Conservation (phyloP, 2,797 vertebrate species). For the Notolepis coatsorum region DNA sequence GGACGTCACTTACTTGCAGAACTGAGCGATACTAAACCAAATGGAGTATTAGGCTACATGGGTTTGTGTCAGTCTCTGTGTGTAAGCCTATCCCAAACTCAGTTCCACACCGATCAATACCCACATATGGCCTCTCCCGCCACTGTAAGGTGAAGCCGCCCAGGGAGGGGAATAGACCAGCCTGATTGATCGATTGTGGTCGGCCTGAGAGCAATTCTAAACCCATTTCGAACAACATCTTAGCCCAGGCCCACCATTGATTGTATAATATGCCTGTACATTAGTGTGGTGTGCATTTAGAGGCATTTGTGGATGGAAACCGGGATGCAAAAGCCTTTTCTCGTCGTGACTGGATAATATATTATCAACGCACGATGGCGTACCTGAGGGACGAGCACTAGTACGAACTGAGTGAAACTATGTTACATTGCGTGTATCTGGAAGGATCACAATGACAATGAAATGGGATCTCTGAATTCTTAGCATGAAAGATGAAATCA, state of each 20-base stretch:
- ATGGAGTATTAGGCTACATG: conserved; percentile 4
- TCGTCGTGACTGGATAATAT: no score
- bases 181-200: conserved; percentile 72
- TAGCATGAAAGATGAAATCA: no score
- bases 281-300: not conserved
- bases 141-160: conserved; percentile 72
- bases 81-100: conserved; percentile 51
- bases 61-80: conserved; percentile 36
- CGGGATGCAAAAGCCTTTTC: not conserved
- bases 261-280: conserved; percentile 22
- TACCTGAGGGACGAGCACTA: no score
- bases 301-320: not conserved
- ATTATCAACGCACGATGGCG: no score
- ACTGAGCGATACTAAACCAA: not conserved
- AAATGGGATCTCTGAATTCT: no score
- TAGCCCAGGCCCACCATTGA: conserved; percentile 19
- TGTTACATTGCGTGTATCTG: no score
- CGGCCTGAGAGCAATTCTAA: conserved; percentile 65
- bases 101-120: conserved; percentile 68
- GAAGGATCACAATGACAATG: no score
- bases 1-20: not conserved
- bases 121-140: conserved; percentile 62
- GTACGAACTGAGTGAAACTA: no score
- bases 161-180: conserved; percentile 69
- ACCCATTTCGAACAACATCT: conserved; percentile 53